Percentiles rank a stretch among this genome's conserved stretches.
Conservation (phyloP, 1,140 invertebrate species). For the Mycetomoellerius zeteki region DNA sequence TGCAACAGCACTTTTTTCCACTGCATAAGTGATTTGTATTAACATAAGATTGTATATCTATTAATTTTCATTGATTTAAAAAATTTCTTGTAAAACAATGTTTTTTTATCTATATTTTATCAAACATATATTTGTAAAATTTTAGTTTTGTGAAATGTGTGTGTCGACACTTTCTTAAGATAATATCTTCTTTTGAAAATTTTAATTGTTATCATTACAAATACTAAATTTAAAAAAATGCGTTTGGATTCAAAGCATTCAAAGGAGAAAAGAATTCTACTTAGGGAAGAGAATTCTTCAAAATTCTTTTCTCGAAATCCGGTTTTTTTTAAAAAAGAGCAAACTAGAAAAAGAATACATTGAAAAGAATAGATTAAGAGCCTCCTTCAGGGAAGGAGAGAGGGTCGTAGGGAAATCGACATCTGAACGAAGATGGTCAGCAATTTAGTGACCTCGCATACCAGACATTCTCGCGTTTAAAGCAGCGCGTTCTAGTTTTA, state of each 20-base stretch:
- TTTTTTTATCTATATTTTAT: background rate
- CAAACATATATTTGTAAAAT: background rate
- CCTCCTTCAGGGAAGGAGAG: background rate
- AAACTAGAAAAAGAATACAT: background rate
- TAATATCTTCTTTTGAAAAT: background rate
- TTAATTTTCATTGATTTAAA: background rate
- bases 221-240: background rate
- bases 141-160: too few relatives aligned
- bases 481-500: constrained; percentile 73
- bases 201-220: background rate
- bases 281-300: background rate
- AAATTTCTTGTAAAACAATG: constrained; percentile 5
- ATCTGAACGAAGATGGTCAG: constrained; percentile 33
- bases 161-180: background rate
- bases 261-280: background rate
- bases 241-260: background rate
- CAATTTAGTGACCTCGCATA: constrained; percentile 70
- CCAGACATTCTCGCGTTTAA: constrained; percentile 63
- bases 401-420: constrained; percentile 40
- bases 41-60: constrained; percentile 1
- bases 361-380: background rate
- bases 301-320: background rate
- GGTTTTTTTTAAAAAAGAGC: background rate
- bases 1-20: too few relatives aligned
- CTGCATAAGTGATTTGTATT: background rate